Conservation (phyloP, 2,797 vertebrate species). For the Cuniculus paca region DNA sequence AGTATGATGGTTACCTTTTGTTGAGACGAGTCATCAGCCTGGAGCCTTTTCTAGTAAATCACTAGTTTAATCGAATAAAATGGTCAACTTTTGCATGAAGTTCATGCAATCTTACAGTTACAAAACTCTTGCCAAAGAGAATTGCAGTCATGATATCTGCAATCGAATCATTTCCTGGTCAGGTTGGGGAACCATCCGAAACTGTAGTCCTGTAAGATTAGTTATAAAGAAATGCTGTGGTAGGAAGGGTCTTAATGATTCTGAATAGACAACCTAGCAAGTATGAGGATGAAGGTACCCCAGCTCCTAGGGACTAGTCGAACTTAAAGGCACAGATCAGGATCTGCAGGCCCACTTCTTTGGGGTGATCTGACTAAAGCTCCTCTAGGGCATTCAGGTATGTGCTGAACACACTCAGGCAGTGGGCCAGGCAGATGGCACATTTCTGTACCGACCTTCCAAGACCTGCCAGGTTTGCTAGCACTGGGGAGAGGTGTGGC, state of each 20-base stretch:
- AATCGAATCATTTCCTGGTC: slow-evolving; percentile 78
- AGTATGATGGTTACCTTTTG: neutral
- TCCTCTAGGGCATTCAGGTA: slow-evolving; percentile 29
- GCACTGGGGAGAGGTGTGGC: neutral
- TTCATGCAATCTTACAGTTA: slow-evolving; percentile 73
- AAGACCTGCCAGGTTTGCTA: slow-evolving; percentile 62
- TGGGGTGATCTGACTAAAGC: slow-evolving; percentile 51
- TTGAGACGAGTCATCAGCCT: neutral
- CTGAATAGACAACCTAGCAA: neutral
- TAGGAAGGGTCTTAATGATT: neutral
- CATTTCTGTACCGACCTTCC: slow-evolving; percentile 56
- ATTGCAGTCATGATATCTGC: slow-evolving; percentile 71
- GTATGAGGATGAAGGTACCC: neutral
- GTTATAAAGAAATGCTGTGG: slow-evolving; percentile 37
- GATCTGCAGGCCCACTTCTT: neutral
- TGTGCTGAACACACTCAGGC: slow-evolving; percentile 65
- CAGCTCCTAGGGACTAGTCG: neutral
- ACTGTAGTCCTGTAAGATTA: slow-evolving; percentile 38
- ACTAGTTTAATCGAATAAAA: slow-evolving; percentile 62
- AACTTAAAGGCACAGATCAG: slow-evolving; percentile 18
- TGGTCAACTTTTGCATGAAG: slow-evolving; percentile 48
- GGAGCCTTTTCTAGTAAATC: slow-evolving; percentile 53
- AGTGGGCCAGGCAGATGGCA: slow-evolving; percentile 71
- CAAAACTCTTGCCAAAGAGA: slow-evolving; percentile 79
- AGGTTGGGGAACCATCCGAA: slow-evolving; percentile 72